Conservation (phyloP, 2,113 vertebrate species). For the Meleagris gallopavo region DNA sequence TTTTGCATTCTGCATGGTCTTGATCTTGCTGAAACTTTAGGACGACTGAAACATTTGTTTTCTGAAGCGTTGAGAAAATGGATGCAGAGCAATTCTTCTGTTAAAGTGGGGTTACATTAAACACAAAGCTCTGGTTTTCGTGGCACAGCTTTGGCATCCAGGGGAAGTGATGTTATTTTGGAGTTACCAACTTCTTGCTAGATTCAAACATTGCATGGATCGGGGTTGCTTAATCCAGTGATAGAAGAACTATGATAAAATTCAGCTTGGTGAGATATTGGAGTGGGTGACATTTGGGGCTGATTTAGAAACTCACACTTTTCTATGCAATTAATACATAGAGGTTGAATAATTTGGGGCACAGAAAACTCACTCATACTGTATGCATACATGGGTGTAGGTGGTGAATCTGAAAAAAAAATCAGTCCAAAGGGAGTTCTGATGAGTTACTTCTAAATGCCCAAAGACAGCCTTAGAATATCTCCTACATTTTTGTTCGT, state of each 20-base stretch:
- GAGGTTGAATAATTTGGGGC: neutral
- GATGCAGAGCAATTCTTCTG: neutral
- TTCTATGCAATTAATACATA: neutral
- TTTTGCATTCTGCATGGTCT: conserved; percentile 78
- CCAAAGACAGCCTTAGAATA: neutral
- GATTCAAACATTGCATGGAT: neutral
- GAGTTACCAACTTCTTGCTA: neutral
- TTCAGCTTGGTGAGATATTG: neutral
- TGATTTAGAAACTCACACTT: conserved; percentile 16
- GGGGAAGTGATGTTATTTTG: neutral
- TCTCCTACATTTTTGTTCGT: neutral
- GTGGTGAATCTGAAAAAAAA: conserved; percentile 3
- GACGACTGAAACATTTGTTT: conserved; percentile 36
- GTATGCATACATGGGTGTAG: neutral
- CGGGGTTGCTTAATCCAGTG: neutral
- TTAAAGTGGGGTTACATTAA: neutral
- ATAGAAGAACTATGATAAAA: neutral
- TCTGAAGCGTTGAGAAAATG: neutral
- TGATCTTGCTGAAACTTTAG: conserved; percentile 42
- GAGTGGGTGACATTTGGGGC: neutral
- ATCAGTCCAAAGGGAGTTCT: neutral
- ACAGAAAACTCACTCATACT: neutral
- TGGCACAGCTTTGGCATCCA: neutral
- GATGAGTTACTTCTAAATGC: neutral
- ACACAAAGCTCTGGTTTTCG: neutral